These are phyloP conservation scores for Philopedon plagiatum DNA, from an alignment of 2,888 invertebrate species.

Conservation along the genomic window DNA sequence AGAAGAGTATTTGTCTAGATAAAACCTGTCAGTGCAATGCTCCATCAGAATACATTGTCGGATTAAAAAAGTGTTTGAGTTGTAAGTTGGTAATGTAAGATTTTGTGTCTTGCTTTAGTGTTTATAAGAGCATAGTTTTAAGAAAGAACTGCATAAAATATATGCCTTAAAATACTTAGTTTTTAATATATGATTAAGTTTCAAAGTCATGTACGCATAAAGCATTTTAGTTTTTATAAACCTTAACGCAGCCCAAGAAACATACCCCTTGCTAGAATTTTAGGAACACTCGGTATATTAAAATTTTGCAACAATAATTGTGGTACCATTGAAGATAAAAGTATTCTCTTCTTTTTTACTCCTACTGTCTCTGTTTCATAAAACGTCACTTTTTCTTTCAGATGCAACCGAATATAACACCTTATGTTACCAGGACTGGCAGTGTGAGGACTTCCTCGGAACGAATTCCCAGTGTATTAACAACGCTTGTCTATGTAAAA, in stretches of 20 bases:
- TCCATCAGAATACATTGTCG: neutral
- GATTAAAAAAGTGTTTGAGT: slow-evolving; percentile 23
- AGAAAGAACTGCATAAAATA: too few species aligned
- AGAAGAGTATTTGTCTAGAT: slow-evolving; percentile 25
- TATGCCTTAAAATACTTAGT: too few species aligned
- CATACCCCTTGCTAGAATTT: too few species aligned
- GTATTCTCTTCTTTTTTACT: too few species aligned
- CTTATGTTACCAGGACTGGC: slow-evolving; percentile 50
- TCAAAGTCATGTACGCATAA: too few species aligned
- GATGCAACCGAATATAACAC: slow-evolving; percentile 56
- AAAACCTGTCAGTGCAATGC: slow-evolving; percentile 22
- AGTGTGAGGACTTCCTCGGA: slow-evolving; percentile 57
- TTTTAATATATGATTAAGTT: too few species aligned
- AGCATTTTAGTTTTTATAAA: too few species aligned
- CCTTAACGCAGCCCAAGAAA: too few species aligned
- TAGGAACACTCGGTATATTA: too few species aligned
- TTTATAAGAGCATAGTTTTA: neutral
- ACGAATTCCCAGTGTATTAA: slow-evolving; percentile 52
- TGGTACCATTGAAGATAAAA: too few species aligned
- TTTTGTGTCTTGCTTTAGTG: neutral
- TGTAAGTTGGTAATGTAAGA: slow-evolving; percentile 15
- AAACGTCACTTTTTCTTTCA: slow-evolving; percentile 34
- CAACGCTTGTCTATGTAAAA: slow-evolving; percentile 53
- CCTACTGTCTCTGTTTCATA: neutral
- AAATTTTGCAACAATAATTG: too few species aligned